These are phyloP conservation scores for Epiblema foenella DNA, from an alignment of 2,888 invertebrate genomes.

Conservation along the genomic window DNA sequence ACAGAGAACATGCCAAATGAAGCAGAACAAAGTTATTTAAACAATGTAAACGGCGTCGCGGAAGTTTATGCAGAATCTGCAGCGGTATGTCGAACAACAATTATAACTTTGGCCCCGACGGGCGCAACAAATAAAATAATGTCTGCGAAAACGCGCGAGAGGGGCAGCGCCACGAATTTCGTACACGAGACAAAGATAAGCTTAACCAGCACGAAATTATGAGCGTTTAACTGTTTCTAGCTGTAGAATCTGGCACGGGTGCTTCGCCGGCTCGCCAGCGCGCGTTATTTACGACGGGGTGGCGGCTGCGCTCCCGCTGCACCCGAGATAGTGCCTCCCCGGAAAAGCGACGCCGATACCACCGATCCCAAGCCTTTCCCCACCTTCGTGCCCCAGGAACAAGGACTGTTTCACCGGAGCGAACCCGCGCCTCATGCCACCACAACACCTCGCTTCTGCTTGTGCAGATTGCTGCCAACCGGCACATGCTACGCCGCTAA, in stretches of 20 bases:
- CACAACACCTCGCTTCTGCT: slow-evolving; percentile 73
- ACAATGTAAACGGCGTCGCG: slow-evolving; percentile 76
- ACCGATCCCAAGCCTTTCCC: slow-evolving; percentile 55
- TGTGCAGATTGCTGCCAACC: slow-evolving; percentile 77
- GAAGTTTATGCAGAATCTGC: slow-evolving; percentile 80
- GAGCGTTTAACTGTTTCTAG: slow-evolving; percentile 85
- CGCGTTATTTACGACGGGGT: slow-evolving; percentile 84
- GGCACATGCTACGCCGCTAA: slow-evolving; percentile 63
- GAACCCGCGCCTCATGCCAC: slow-evolving; percentile 55
- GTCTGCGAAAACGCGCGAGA: slow-evolving; percentile 78
- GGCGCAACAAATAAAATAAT: slow-evolving; percentile 82
- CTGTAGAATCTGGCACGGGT: slow-evolving; percentile 84
- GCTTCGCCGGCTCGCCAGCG: slow-evolving; percentile 85
- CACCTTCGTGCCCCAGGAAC: slow-evolving; percentile 54
- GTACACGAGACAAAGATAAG: slow-evolving; percentile 84
- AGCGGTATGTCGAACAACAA: slow-evolving; percentile 82
- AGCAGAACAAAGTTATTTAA: slow-evolving; percentile 76
- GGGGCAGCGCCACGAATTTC: slow-evolving; percentile 78
- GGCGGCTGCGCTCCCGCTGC: slow-evolving; percentile 70
- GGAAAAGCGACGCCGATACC: slow-evolving; percentile 75
- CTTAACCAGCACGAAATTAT: slow-evolving; percentile 85
- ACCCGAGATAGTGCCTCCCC: slow-evolving; percentile 82
- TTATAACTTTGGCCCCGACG: slow-evolving; percentile 82
- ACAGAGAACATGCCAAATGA: slow-evolving; percentile 71
- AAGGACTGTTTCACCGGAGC: slow-evolving; percentile 52